Evolutionary conservation across 92 coral and sea anemone species (phyloP).

Genomic region (Anthopleura xanthogrammica): DNA sequence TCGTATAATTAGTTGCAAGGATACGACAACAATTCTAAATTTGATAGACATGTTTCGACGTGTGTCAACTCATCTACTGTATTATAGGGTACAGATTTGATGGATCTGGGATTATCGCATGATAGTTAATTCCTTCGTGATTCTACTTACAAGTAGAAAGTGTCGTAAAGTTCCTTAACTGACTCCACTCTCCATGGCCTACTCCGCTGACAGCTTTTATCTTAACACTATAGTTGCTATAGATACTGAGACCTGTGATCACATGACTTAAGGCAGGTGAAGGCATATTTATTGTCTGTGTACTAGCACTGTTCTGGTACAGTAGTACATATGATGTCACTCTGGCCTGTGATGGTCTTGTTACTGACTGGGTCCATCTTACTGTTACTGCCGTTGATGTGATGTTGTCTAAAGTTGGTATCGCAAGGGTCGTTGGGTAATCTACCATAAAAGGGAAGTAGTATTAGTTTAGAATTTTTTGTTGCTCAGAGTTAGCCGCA

Average conservation of each 20-base stretch:
- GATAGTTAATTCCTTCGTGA: background rate
- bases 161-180: background rate
- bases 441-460: background rate
- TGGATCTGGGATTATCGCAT: no score
- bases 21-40: no score
- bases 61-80: background rate
- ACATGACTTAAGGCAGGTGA: background rate
- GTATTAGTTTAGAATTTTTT: background rate
- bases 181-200: constrained; percentile 23
- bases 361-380: background rate
- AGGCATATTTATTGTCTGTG: background rate
- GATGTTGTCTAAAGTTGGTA: background rate
- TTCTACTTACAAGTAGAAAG: background rate
- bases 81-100: background rate
- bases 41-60: no score
- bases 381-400: constrained; percentile 4
- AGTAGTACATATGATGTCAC: constrained; percentile 6
- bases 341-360: background rate
- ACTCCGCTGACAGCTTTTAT: constrained; percentile 27
- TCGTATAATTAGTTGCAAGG: background rate
- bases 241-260: constrained; percentile 18
- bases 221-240: constrained; percentile 26
- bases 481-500: no score
- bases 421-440: background rate
- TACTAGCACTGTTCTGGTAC: background rate